Base-by-base conservation (phyloP, 2,797 vertebrate genomes). In the Taenioides sp. region DNA sequence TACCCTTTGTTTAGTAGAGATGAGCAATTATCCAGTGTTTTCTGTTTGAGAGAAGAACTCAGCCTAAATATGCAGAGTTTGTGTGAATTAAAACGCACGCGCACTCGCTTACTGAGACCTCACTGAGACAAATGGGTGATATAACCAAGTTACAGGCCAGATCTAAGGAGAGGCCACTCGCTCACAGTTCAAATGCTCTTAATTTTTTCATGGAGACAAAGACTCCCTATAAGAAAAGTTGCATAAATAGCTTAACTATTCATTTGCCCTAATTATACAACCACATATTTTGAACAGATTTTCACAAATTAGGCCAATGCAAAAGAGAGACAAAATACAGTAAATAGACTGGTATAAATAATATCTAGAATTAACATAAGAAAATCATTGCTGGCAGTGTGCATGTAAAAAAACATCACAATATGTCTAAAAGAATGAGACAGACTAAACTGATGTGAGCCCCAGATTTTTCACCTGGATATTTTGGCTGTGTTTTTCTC, bases 381-480 rank as follows among this genome's bases (percentile, higher is more conserved):
- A 12, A 55, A 22, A 11, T 12, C 9, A 12, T 23, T 23, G 9
- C 52, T 55, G 52, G 22, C 7, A 12, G 7, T n/a, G 20, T 57
- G 3, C 3, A 12, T 64, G 37, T 28, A 18, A 50, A 16, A 34
- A 34, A 61, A 61, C 59, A 59, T 59, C 27, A 18, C 28, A 61
- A 34, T 65, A 5, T 25, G 40, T 16, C 12, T 12, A 7, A 14
- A 65, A 63, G 31, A 40, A 43, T 40, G 62, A 64, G 2, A 4
- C 11, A n/a, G n/a, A 43, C 40, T 43, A 34, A 61, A 61, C 18
- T 61, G 31, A 61, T 37, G 31, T 31, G 27, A 61, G n/a, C 28
- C 59, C 59, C 59, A 37, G 28, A 34, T 4, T 61, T 61, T 37
- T 65, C 22, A 65, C 63, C 63, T 65, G 37, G 28, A 28, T 61